Base-by-base conservation (phyloP, 30 jellyfish, hydroid and myxozoan species). In the Aurelia sp. region DNA sequence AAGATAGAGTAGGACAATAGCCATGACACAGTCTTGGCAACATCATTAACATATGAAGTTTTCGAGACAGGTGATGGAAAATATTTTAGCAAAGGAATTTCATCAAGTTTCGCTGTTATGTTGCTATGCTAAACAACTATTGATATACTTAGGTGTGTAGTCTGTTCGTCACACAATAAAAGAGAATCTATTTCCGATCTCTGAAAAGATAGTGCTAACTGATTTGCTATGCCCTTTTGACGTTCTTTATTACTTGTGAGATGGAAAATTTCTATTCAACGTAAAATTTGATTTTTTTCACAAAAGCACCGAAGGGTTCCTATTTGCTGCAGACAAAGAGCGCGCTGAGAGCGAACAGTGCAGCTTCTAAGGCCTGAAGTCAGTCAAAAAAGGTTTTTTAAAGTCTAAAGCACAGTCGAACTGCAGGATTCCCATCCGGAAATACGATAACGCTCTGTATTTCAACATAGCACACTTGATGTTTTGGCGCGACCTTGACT, bases 261-360 rank as follows among this genome's bases (percentile, higher is more conserved):
- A 61, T 82, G 63, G 63, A 47, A 55, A 60, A 53, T 84, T 55
- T 27, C 77, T 44, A 73, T 60, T 70, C 93, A 84, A 74, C 27
- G 67, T 47, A 84, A 63, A 84, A 84, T 84, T 84, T 74, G 93
- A 84, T 84, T 84, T 84, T 27, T 52, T 63, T 65, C 76, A 84
- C 88, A 84, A 84, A 72, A 59, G 82, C 87, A 61, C 82, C 93
- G 83, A 72, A 62, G 86, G 88, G 93, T 33, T 19, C 81, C 88
- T 52, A 59, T 84, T 84, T 74, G 74, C 61, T 8, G 47, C 38
- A 33, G 47, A 61, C 85, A 51, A 76, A 55, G 72, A 16, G 48
- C 89, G 47, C 52, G 59, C 89, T 79, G 89, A 20, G 89, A 35
- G 61, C 40, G 72, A 17, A 79, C 89, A 7, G 69, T 44, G 55